Percentiles rank a stretch among this genome's conserved stretches.
phyloP scores from a whole-genome alignment of 1,140 invertebrate species.

The Thaumetopoea pityocampa region DNA sequence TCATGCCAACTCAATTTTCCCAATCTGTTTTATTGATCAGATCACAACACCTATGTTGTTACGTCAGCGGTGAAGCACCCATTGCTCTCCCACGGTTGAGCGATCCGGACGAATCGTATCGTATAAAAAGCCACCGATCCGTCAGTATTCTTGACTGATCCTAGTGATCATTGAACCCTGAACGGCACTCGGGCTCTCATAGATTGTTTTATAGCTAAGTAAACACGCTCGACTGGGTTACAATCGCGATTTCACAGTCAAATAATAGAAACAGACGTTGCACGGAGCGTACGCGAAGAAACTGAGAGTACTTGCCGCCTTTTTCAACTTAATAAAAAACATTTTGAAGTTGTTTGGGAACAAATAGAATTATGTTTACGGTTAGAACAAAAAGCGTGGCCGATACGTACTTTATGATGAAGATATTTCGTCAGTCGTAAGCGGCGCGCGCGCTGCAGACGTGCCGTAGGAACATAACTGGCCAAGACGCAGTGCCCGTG shows the following conservation, averaged over 20 bases:
- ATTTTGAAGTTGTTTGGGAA: slow-evolving; percentile 8
- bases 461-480: too few relatives aligned
- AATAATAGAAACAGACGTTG: slow-evolving; percentile 23
- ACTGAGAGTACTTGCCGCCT: slow-evolving; percentile 12
- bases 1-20: slow-evolving; percentile 39
- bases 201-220: slow-evolving; percentile 24
- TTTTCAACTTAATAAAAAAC: slow-evolving; percentile 10
- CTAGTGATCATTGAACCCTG: slow-evolving; percentile 41
- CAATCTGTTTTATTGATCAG: slow-evolving; percentile 55
- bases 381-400: slow-evolving; percentile 4
- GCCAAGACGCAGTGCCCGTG: too few relatives aligned
- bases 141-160: slow-evolving; percentile 23
- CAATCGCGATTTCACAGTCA: slow-evolving; percentile 29
- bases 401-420: too few relatives aligned
- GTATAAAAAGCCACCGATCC: slow-evolving; percentile 32
- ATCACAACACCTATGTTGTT: slow-evolving; percentile 26
- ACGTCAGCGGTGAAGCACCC: slow-evolving; percentile 25
- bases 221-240: slow-evolving; percentile 22
- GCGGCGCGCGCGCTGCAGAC: too few relatives aligned
- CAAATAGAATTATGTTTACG: slow-evolving; percentile 13
- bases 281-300: slow-evolving; percentile 14
- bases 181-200: slow-evolving; percentile 23
- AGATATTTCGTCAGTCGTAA: too few relatives aligned
- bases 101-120: slow-evolving; percentile 24
- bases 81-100: slow-evolving; percentile 41